Evolutionary conservation across 1,140 invertebrate genomes (phyloP).

Genomic region (Drosophila subpulchrella): DNA sequence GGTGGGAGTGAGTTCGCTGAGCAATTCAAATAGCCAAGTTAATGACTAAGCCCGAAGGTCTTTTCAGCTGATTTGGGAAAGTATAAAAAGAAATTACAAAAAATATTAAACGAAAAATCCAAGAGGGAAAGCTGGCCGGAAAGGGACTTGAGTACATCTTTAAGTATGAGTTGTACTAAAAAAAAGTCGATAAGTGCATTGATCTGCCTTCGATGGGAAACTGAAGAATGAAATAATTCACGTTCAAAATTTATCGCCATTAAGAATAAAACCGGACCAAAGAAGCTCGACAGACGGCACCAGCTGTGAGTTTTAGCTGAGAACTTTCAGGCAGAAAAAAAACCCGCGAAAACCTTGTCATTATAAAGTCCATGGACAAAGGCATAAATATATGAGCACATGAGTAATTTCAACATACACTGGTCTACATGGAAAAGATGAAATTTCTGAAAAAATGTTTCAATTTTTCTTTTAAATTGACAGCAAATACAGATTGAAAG

Average conservation of each 20-base stretch:
- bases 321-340: slow-evolving; percentile 1
- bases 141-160: slow-evolving; percentile 23
- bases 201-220: slow-evolving; percentile 61
- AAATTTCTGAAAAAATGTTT: too few relatives aligned
- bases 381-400: slow-evolving; percentile 47
- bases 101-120: slow-evolving; percentile 29
- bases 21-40: slow-evolving; percentile 80
- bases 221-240: slow-evolving; percentile 43
- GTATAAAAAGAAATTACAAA: slow-evolving; percentile 52
- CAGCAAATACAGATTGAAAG: too few relatives aligned
- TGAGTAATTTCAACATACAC: slow-evolving; percentile 44
- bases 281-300: slow-evolving; percentile 8
- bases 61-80: slow-evolving; percentile 75
- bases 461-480: too few relatives aligned
- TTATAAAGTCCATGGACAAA: slow-evolving; percentile 49
- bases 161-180: slow-evolving; percentile 38
- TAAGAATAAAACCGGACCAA: slow-evolving; percentile 24
- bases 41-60: slow-evolving; percentile 72
- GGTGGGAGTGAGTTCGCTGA: slow-evolving; percentile 16
- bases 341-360: slow-evolving; percentile 41
- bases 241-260: slow-evolving; percentile 29
- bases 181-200: slow-evolving; percentile 54
- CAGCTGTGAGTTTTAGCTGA: slow-evolving; percentile 41
- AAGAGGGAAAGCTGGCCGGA: neutral
- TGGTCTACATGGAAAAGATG: neutral